Percentiles rank a stretch among this genome's conserved stretches.
Conservation (phyloP, 1,140 invertebrate species). For the Euwallacea similis region DNA sequence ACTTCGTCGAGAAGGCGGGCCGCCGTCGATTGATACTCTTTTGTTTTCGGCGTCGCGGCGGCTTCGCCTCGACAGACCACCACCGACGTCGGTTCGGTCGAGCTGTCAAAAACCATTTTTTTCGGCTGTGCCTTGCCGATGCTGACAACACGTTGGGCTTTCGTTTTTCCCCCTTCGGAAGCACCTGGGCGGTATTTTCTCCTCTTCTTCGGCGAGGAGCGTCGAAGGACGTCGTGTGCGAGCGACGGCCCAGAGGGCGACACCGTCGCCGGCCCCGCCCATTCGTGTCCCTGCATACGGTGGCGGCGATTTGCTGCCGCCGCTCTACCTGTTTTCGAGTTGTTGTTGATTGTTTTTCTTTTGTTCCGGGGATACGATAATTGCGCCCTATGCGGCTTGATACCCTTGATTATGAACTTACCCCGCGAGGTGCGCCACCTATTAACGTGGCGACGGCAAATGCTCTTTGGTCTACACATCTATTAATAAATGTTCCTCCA, state of each 20-base stretch:
- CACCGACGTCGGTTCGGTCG: constrained; percentile 42
- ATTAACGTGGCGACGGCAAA: constrained; percentile 27
- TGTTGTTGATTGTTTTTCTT: constrained; percentile 39
- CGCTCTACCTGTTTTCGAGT: constrained; percentile 39
- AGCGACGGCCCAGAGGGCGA: constrained; percentile 28
- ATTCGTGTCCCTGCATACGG: constrained; percentile 17
- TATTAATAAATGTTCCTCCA: too few relatives aligned
- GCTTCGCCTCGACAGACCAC: constrained; percentile 47
- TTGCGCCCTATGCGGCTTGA: constrained; percentile 31
- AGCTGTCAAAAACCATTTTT: constrained; percentile 51
- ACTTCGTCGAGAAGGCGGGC: constrained; percentile 50
- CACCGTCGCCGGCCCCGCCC: neutral
- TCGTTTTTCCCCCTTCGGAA: constrained; percentile 37
- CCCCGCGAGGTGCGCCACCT: constrained; percentile 21
- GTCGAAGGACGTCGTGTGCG: constrained; percentile 14
- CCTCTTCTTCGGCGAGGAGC: neutral
- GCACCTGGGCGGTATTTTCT: constrained; percentile 46
- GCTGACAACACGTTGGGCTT: constrained; percentile 49
- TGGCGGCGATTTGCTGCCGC: constrained; percentile 32
- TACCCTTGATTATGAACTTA: constrained; percentile 34
- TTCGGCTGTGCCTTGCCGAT: constrained; percentile 29
- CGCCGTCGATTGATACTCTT: constrained; percentile 43
- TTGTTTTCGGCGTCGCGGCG: constrained; percentile 39
- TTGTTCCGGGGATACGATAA: constrained; percentile 36
- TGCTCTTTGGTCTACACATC: too few relatives aligned